These are phyloP conservation scores for Tetramorium bicarinatum DNA, from an alignment of 2,888 invertebrate species.

Conservation along the genomic window DNA sequence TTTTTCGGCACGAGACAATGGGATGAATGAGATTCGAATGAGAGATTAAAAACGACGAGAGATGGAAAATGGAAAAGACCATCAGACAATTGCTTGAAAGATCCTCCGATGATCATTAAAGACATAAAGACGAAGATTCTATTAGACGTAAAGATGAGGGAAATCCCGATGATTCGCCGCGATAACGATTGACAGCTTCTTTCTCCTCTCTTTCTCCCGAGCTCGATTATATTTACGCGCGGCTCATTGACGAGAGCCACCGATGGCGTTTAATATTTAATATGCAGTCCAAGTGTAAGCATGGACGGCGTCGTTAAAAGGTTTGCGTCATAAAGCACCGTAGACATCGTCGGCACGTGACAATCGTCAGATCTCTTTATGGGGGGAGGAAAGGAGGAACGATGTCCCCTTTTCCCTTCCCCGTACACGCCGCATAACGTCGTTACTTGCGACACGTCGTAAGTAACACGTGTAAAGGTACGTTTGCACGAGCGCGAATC, in stretches of 20 bases:
- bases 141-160: constrained; percentile 43
- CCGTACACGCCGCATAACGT: constrained; percentile 58
- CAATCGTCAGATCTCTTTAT: constrained; percentile 43
- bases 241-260: constrained; percentile 37
- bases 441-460: constrained; percentile 75
- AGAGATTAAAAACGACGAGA: constrained; percentile 6
- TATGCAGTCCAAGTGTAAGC: constrained; percentile 65
- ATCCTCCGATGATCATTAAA: neutral
- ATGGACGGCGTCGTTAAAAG: constrained; percentile 65
- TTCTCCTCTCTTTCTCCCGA: constrained; percentile 9
- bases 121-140: constrained; percentile 42
- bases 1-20: neutral
- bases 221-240: constrained; percentile 49
- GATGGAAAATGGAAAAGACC: neutral
- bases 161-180: constrained; percentile 58
- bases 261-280: constrained; percentile 74
- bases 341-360: constrained; percentile 63
- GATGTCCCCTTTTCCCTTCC: constrained; percentile 1
- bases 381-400: neutral
- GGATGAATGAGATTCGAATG: constrained; percentile 10
- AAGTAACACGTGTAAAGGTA: constrained; percentile 74
- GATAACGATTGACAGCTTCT: constrained; percentile 34
- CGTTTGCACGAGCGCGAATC: constrained; percentile 68
- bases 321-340: constrained; percentile 69
- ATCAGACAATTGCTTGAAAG: neutral